Evolutionary conservation across 2,113 vertebrate genomes (phyloP), one percentile per base, ranked within the genome.

Genomic region (Myocastor coypus): DNA sequence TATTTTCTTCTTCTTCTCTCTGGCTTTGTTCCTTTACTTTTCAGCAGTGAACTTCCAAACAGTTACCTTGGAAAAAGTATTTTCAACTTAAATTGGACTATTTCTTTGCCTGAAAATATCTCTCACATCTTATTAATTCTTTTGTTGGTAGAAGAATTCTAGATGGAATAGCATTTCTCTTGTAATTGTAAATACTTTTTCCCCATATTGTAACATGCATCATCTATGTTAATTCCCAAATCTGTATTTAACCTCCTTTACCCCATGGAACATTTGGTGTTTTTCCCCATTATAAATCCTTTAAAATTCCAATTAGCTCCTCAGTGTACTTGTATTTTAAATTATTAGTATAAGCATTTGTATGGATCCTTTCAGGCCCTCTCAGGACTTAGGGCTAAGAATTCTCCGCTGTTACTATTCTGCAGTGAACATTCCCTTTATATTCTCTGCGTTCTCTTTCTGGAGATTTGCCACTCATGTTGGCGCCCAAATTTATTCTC

Each of bases 221-320:
- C 63, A 2, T 59, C 32, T 22, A 66, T 57, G 83, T 50, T 42
- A 64, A 87, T 66, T 63, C 50, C 55, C 52, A 77, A 55, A 37
- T 89, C 42, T 61, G 17, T 77, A 66, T 42, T 71, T 7, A 73
- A 71, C 1, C 8, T 55, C 19, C 83, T 85, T 84, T 86, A 85
- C 6, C 10, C 69, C n/a, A 61, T 13, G n/a, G 28, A 85, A 46
- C 7, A 68, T 22, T 69, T 83, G 26, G 50, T 84, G 34, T 84
- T 87, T 83, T 32, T 32, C 13, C 32, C 88, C 40, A 73, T 63
- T 42, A 83, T 32, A 61, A 3, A 3, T 28, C 5, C 66, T 34
- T 83, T 89, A 86, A 84, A 77, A 78, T 83, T 81, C 20, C 66
- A 71, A 17, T 32, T 92, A 93, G 11, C 10, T 89, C n/a, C n/a